Percentiles rank a stretch among this genome's conserved stretches.
phyloP scores from a whole-genome alignment of 2,113 vertebrate species.

The Zosterops borbonicus region DNA sequence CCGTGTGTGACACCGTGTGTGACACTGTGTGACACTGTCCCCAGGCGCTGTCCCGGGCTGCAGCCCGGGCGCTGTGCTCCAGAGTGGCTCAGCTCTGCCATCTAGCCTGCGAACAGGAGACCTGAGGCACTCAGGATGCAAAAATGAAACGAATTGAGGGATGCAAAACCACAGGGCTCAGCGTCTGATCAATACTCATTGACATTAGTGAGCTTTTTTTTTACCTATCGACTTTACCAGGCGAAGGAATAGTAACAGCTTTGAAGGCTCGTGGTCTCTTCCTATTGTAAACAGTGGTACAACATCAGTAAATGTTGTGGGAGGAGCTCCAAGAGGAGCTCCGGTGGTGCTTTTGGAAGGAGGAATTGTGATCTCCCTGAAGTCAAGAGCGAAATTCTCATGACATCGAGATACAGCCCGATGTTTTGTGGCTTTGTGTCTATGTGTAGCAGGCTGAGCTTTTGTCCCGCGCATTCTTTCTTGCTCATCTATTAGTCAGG shows the following conservation, averaged over 20 bases:
- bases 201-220: background rate
- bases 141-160: background rate
- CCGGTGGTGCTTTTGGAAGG: background rate
- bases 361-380: background rate
- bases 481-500: slow-evolving; percentile 59
- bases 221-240: background rate
- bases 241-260: background rate
- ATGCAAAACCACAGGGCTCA: background rate
- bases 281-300: background rate
- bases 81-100: background rate
- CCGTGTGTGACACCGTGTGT: background rate
- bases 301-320: background rate
- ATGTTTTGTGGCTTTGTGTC: background rate
- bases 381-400: background rate
- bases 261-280: background rate
- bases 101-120: background rate
- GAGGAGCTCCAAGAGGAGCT: background rate
- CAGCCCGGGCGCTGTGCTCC: rapidly evolving
- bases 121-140: background rate
- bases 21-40: background rate
- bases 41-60: background rate
- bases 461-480: slow-evolving; percentile 62
- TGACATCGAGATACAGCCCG: background rate
- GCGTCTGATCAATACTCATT: background rate
- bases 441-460: slow-evolving; percentile 2